A percentile compares a stretch with the other conserved stretches of the same genome.
Conservation (phyloP, 2,113 vertebrate genomes). For the Bolborhynchus lineola region DNA sequence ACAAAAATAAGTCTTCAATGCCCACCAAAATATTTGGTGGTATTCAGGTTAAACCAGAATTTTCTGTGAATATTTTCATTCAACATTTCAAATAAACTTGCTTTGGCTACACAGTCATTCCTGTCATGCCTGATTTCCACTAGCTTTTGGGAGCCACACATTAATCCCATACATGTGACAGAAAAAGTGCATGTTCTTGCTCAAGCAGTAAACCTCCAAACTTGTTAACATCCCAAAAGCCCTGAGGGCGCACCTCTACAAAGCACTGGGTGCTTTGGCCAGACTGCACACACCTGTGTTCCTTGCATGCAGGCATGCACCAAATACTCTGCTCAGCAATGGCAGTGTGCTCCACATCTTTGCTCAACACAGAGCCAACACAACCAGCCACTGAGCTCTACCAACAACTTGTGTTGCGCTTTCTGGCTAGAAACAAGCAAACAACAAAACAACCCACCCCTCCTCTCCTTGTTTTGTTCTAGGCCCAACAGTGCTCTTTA, state of each 20-base stretch:
- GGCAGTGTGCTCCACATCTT: accelerated
- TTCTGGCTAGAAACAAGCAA: not conserved
- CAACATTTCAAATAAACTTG: slow-evolving; percentile 4
- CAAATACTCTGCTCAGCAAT: not conserved
- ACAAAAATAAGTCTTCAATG: not conserved
- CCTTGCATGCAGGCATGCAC: not conserved
- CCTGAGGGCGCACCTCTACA: not conserved
- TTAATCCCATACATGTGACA: not conserved
- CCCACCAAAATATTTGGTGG: not conserved
- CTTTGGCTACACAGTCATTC: not conserved
- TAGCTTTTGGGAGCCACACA: not conserved
- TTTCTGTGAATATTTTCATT: slow-evolving; percentile 17
- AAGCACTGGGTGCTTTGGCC: not conserved
- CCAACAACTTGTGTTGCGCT: not conserved
- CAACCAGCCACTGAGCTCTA: not conserved
- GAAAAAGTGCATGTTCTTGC: not conserved
- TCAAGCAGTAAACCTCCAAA: not conserved
- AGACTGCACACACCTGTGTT: accelerated
- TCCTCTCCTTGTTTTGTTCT: not conserved
- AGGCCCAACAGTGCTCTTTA: not conserved
- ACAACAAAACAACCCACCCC: accelerated
- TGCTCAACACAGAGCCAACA: not conserved
- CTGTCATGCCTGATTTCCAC: slow-evolving; percentile 21
- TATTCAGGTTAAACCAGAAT: not conserved
- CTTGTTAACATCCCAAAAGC: not conserved